A percentile compares a stretch with the other conserved stretches of the same genome.
These are phyloP conservation scores for Bufo bufo DNA, from an alignment of 2,113 vertebrate genomes.

Conservation along the genomic window DNA sequence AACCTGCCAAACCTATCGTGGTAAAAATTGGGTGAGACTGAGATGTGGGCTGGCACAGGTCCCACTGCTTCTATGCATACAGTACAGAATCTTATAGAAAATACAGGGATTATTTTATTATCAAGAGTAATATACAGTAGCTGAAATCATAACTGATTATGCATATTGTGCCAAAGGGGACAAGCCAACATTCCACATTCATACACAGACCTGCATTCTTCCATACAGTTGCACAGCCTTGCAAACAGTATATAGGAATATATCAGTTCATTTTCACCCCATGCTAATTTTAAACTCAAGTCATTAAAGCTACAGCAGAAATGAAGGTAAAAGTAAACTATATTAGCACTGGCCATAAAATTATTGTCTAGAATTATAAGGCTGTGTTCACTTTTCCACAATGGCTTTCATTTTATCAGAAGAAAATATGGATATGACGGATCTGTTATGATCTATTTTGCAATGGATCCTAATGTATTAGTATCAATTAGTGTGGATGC, in stretches of 20 bases:
- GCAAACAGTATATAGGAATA: conserved; percentile 3
- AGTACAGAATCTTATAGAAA: background rate
- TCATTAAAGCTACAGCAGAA: background rate
- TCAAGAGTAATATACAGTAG: background rate
- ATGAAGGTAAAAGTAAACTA: background rate
- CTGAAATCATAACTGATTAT: conserved; percentile 7
- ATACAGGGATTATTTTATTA: conserved; percentile 5
- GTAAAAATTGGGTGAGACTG: background rate
- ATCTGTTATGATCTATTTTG: background rate
- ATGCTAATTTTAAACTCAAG: background rate
- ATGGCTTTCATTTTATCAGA: background rate
- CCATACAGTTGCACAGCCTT: background rate
- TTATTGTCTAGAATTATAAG: background rate
- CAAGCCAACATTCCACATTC: conserved; percentile 21
- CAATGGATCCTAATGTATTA: too few relatives aligned
- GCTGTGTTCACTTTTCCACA: background rate
- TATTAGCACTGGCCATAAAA: background rate
- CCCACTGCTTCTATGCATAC: background rate
- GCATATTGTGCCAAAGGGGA: background rate
- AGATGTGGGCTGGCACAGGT: background rate
- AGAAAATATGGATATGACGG: background rate
- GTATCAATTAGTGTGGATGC: background rate
- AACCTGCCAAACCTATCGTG: conserved; percentile 19
- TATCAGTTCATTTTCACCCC: conserved; percentile 1
- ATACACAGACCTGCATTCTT: conserved; percentile 6